Evolutionary conservation across 2,797 vertebrate genomes (phyloP), one percentile per base, ranked within the genome.

Genomic region (Poecilia velifera): DNA sequence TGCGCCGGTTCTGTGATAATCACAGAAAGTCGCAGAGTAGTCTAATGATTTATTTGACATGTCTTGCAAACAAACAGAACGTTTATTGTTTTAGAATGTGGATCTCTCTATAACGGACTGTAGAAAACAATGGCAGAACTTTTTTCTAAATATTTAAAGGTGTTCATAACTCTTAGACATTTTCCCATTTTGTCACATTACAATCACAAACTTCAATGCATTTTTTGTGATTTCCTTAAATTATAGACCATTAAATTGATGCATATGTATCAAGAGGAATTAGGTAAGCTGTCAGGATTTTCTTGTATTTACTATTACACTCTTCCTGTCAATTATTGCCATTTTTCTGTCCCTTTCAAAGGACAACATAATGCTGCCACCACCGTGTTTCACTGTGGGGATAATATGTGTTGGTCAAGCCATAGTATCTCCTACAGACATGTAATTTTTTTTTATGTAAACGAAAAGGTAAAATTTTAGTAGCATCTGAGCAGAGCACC

Each of bases 1-100:
- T 74, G 47, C 8, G 74, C 66, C 77, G 55, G 73, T 76, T 49
- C 31, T 76, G 20, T 41, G 34, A 18, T 9, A 49, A 16, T 18
- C 14, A 49, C 9, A 31, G 43, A 64, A 18, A 34, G 13, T n/a
- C 34, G 49, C 43, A 39, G 9, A 78, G 39, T 47, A 13, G 28
- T 41, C 31, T n/a, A 13, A 18, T 49, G 31, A 68, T 76, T 49
- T 49, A 39, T 68, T 76, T 46, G 55, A 64, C 18, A 31, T 13
- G 18, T 57, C 18, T 6, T 76, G 9, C 41, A 36, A 47, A 34
- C 10, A 64, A 22, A 49, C 6, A 49, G 39, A 59, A 22, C 0
- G 6, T 47, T 47, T 49, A 25, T 51, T 39, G 45, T 39, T 28
- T 47, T 25, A 43, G 14, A 49, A 68, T 20, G 31, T 4, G 22